Conservation (phyloP, 2,797 vertebrate genomes). For the Channallabes apus region DNA sequence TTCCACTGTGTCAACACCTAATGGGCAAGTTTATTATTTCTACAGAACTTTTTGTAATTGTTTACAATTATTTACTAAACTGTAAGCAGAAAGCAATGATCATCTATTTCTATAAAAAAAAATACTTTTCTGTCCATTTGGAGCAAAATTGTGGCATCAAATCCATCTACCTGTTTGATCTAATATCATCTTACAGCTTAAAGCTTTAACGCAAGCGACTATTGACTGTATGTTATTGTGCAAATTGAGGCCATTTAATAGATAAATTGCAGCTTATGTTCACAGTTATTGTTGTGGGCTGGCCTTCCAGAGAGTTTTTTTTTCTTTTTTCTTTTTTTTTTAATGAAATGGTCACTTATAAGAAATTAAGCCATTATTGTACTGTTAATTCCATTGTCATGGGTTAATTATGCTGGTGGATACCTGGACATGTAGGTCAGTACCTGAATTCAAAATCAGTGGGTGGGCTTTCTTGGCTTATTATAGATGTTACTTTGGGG, state of each 20-base stretch:
- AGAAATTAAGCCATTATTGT: background rate
- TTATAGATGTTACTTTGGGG: background rate
- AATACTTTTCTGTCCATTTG: too few species aligned
- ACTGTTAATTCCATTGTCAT: background rate
- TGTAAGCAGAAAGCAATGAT: background rate
- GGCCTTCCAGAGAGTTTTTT: background rate
- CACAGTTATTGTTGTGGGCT: background rate
- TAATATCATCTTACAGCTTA: background rate
- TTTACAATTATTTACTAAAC: background rate
- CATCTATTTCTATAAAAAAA: background rate
- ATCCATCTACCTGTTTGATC: background rate
- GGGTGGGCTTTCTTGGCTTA: background rate
- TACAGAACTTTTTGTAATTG: background rate
- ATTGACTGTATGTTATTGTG: background rate
- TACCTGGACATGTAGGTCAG: background rate
- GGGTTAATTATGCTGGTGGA: background rate
- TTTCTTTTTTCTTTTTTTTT: background rate
- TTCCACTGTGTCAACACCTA: too few species aligned
- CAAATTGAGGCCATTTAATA: background rate
- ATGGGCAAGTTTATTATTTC: background rate
- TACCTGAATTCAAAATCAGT: background rate
- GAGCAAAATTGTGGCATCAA: background rate
- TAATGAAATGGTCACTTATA: background rate
- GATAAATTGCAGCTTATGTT: background rate
- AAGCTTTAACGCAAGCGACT: background rate